Base-by-base conservation (phyloP, 2,113 vertebrate species). In the Cynocephalus volans region DNA sequence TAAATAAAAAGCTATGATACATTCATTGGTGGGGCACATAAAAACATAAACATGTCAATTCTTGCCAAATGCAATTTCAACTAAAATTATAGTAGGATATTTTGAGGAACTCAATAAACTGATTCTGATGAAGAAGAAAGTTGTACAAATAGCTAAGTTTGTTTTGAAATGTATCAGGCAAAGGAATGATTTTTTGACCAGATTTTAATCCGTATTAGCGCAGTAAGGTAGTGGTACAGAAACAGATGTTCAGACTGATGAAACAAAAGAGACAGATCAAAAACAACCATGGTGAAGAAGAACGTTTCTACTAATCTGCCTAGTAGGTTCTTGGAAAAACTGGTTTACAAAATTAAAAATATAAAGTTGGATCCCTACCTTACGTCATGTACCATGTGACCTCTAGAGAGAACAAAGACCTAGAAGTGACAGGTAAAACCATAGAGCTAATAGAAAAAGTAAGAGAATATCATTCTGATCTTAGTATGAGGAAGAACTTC, bases 101-200 rank as follows among this genome's bases (percentile, higher is more conserved):
- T 93, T 90, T 26, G 8, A 45, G 58, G 3, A 15, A 18, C 19
- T 88, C 36, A 77, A 1, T 64, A 67, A 86, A 86, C 36, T 83
- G 23, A 70, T 72, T 76, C 33, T 82, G 31, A 50, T 87, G 19
- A 86, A 92, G 48, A 92, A 81, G 21, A 84, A 54, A 92, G n/a
- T 75, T 69, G 8, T 45, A 36, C 12, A 83, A 28, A 18, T 93
- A 79, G 24, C 70, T 84, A 83, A 76, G 13, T 65, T 41, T 62
- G 26, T n/a, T 60, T 92, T 50, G 70, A 92, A 89, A 58, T 88
- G 5, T n/a, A 85, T 70, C 56, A 70, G 31, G 28, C 48, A 76
- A 24, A 92, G 48, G 13, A 41, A 11, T 92, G 60, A 23, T 18
- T 62, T 91, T 89, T 72, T n/a, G 28, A 23, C 33, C 4, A 77